Base-by-base conservation (phyloP, 2,888 invertebrate species). In the Metacarcinus magister region DNA sequence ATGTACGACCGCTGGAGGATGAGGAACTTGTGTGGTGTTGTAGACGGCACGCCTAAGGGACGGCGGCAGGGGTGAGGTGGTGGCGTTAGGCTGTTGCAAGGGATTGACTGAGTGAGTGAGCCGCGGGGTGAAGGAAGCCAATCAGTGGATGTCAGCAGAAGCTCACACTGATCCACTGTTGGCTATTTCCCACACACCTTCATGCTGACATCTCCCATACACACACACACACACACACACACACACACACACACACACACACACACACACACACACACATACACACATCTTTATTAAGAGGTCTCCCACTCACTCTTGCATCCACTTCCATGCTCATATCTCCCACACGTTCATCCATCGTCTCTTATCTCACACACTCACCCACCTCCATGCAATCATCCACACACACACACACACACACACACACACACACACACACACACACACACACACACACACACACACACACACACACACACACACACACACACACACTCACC, bases 71-170 rank as follows among this genome's bases (percentile, higher is more conserved):
- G 32, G 32, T 82, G 82, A 82, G 32, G 67, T n/a, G 32, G 67
- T n/a, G 67, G 82, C 32, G 82, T 32, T 32, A 32, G 82, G 32
- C 32, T 82, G 82, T 10, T 82, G 82, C 82, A 32, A 23, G 82
- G 67, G 67, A 67, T 5, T 67, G 67, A 67, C 19, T 23, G 19
- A 23, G 8, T 5, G 82, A 32, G 13, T 82, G 82, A 32, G 75
- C 75, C 75, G 4, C 10, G 82, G 82, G 82, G 82, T 82, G 82
- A 32, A 82, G 82, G 82, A 82, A 82, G 82, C 82, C 82, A 82
- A 82, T 19, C 82, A 82, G 82, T 82, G 82, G 82, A 32, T 32
- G 82, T 82, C 82, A 82, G 82, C 82, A 32, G 82, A 82, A 8
- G 82, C 13, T 28, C 82, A 82, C 82, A 32, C 82, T 82, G 28